Conservation (phyloP, 2,888 invertebrate genomes). For the Agonopterix heracliana region DNA sequence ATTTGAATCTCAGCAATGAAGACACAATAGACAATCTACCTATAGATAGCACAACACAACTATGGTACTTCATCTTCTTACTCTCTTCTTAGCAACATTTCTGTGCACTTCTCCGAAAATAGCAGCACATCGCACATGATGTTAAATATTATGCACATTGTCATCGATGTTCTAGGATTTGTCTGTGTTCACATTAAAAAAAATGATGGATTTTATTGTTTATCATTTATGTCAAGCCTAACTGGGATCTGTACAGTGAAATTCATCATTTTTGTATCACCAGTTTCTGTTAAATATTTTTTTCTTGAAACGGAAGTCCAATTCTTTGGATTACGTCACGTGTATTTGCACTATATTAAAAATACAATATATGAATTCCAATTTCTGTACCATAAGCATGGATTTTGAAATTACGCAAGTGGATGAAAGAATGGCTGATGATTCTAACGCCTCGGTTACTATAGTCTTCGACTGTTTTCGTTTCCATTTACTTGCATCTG, state of each 20-base stretch:
- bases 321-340: too few relatives aligned
- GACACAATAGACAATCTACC: constrained; percentile 29
- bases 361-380: constrained; percentile 48
- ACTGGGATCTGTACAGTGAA: too few relatives aligned
- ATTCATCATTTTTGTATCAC: too few relatives aligned
- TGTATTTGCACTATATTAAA: background rate
- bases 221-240: too few relatives aligned
- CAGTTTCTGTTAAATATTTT: too few relatives aligned
- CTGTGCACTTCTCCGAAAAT: constrained; percentile 44
- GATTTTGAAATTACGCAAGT: constrained; percentile 44
- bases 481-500: constrained; percentile 49
- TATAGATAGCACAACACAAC: constrained; percentile 60
- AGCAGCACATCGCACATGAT: constrained; percentile 55
- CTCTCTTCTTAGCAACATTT: constrained; percentile 43
- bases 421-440: constrained; percentile 55
- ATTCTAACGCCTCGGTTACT: constrained; percentile 65
- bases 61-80: constrained; percentile 33
- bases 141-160: constrained; percentile 40
- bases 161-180: constrained; percentile 39
- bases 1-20: constrained; percentile 27
- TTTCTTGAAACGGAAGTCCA: too few relatives aligned
- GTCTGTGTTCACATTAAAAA: constrained; percentile 24
- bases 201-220: constrained; percentile 37
- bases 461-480: constrained; percentile 38
- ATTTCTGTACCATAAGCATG: constrained; percentile 70